Conservation (phyloP, 2,888 invertebrate genomes). For the Hemaris fuciformis region DNA sequence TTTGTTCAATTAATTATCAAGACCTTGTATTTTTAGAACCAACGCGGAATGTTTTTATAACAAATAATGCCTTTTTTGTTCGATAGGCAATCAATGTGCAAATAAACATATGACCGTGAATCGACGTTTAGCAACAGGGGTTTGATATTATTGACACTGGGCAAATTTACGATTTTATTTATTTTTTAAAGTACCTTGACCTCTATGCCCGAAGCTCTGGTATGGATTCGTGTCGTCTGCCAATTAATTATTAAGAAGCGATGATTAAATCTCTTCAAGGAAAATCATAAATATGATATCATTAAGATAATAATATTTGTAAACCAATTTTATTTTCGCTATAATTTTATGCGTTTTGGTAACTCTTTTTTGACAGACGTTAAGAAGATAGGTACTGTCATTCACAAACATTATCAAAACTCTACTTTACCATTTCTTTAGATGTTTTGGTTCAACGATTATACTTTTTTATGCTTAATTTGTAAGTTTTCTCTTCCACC, state of each 20-base stretch:
- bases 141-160: slow-evolving; percentile 4
- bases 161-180: background rate
- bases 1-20: background rate
- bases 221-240: slow-evolving; percentile 1
- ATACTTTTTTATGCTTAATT: background rate
- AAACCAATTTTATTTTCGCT: background rate
- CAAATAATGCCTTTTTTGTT: slow-evolving; percentile 6
- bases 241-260: background rate
- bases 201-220: background rate
- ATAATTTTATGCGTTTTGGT: too few relatives aligned
- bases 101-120: slow-evolving; percentile 12
- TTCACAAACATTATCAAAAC: too few relatives aligned
- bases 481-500: too few relatives aligned
- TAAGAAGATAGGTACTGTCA: too few relatives aligned
- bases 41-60: background rate
- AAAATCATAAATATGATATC: background rate
- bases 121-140: slow-evolving; percentile 4
- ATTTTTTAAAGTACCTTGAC: background rate
- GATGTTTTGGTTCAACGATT: background rate
- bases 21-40: background rate
- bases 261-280: background rate
- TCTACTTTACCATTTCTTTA: too few relatives aligned
- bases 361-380: too few relatives aligned
- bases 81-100: slow-evolving; percentile 5
- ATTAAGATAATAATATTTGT: background rate